phyloP scores from a whole-genome alignment of 2,888 invertebrate genomes.

The Thereva nobilitata region DNA sequence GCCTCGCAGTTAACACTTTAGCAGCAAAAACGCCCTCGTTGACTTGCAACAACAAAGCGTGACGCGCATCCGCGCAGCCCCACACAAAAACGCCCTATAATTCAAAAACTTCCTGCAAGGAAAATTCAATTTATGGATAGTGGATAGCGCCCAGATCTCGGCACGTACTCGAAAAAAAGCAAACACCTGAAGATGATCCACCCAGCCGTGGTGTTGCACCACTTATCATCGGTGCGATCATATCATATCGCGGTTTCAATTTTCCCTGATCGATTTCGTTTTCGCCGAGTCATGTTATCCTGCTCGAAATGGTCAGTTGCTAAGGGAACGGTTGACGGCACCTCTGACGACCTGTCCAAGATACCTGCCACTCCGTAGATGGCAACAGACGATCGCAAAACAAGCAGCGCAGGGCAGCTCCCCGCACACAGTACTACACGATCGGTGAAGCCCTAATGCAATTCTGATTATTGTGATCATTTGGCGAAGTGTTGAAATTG shows the following conservation, averaged over 20 bases:
- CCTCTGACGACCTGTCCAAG: conserved; percentile 31
- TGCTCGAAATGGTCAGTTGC: background rate
- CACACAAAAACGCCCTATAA: conserved; percentile 25
- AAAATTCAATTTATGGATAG: conserved; percentile 32
- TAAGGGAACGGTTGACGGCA: background rate
- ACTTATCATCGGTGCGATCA: conserved; percentile 31
- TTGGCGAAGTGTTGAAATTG: conserved; percentile 42
- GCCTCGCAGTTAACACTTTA: too few relatives aligned
- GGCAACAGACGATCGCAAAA: conserved; percentile 37
- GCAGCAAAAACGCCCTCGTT: background rate
- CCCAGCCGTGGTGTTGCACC: conserved; percentile 11
- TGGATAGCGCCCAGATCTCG: conserved; percentile 27
- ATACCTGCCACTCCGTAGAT: conserved; percentile 24
- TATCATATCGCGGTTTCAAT: conserved; percentile 29
- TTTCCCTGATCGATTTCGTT: conserved; percentile 27
- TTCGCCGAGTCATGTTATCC: conserved; percentile 18
- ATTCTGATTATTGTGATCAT: conserved; percentile 42
- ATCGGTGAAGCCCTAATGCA: conserved; percentile 36
- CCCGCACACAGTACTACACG: conserved; percentile 26
- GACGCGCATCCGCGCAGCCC: background rate
- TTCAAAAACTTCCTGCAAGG: conserved; percentile 24
- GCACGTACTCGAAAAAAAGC: conserved; percentile 9
- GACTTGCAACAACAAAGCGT: background rate
- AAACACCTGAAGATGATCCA: conserved; percentile 15
- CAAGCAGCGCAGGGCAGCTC: conserved; percentile 33